Percentiles rank a stretch among this genome's conserved stretches.
Conservation (phyloP, 2,888 invertebrate species). For the Beris chalybata region DNA sequence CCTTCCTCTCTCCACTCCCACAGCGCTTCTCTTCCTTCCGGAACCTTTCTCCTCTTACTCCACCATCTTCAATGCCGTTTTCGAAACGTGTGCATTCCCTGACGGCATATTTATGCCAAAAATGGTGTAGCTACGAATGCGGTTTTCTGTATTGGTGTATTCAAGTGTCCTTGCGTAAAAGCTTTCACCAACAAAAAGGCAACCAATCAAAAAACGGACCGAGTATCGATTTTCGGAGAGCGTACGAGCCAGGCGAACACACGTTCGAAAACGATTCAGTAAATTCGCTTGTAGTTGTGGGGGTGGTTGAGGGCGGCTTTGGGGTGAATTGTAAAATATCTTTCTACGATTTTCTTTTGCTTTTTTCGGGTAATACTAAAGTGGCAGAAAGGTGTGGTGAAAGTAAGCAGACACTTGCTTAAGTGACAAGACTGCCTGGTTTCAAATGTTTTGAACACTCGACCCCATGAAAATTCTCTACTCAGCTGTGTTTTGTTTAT, state of each 20-base stretch:
- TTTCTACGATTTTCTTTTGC: not conserved
- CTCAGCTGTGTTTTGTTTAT: slow-evolving; percentile 34
- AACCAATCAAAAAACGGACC: slow-evolving; percentile 40
- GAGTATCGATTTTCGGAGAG: slow-evolving; percentile 38
- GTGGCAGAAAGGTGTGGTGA: slow-evolving; percentile 15
- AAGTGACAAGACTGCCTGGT: slow-evolving; percentile 2
- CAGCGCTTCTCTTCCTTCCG: not conserved
- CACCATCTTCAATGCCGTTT: not conserved
- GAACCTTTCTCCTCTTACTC: no score
- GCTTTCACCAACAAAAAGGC: slow-evolving; percentile 31
- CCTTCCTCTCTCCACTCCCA: not conserved
- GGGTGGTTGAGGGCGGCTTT: slow-evolving; percentile 8
- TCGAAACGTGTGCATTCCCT: slow-evolving; percentile 5
- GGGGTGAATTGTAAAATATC: not conserved
- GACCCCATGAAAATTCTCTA: not conserved
- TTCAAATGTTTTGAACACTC: no score
- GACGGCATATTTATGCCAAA: slow-evolving; percentile 20
- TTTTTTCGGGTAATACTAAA: slow-evolving; percentile 3
- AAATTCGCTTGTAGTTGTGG: not conserved
- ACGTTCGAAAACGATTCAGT: slow-evolving; percentile 26
- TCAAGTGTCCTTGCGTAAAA: slow-evolving; percentile 30
- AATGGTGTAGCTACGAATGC: slow-evolving; percentile 16
- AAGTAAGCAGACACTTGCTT: slow-evolving; percentile 12
- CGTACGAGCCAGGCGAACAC: slow-evolving; percentile 22
- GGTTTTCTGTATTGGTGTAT: slow-evolving; percentile 24